Conservation (phyloP, 2,797 vertebrate genomes). For the Rhincodon typus region DNA sequence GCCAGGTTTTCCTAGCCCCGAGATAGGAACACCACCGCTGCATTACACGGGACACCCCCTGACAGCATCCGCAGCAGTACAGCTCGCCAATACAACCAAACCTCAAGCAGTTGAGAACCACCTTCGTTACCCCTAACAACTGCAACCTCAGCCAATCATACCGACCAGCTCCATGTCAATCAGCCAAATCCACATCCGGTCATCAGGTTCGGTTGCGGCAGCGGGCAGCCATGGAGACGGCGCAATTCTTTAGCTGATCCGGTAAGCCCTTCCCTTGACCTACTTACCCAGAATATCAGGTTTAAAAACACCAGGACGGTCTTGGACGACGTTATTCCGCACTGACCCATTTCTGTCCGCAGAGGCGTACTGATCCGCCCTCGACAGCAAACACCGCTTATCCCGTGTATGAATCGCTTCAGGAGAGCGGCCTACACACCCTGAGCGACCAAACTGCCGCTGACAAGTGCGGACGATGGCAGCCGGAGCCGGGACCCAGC, state of each 20-base stretch:
- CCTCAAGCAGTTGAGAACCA: background rate
- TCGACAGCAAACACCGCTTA: too few relatives aligned
- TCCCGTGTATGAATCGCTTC: background rate
- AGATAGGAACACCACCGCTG: too few relatives aligned
- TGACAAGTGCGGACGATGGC: background rate
- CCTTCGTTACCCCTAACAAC: background rate
- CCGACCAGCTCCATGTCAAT: background rate
- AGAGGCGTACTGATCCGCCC: background rate
- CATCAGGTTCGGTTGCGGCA: background rate
- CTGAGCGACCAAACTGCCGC: background rate
- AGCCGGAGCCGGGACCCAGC: background rate
- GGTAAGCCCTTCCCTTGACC: background rate
- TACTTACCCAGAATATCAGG: conserved; percentile 94
- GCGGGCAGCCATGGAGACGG: conserved; percentile 20
- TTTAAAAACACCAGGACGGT: conserved; percentile 95
- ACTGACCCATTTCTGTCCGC: conserved; percentile 73
- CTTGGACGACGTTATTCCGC: conserved; percentile 95
- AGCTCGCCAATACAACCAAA: background rate
- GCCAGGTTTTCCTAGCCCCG: too few relatives aligned
- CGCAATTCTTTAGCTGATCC: background rate
- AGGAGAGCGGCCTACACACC: background rate
- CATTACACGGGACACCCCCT: background rate
- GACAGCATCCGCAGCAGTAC: background rate
- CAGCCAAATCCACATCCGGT: background rate
- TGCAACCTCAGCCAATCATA: background rate